Conservation (phyloP, 2,113 vertebrate species). For the Aegithalos caudatus region DNA sequence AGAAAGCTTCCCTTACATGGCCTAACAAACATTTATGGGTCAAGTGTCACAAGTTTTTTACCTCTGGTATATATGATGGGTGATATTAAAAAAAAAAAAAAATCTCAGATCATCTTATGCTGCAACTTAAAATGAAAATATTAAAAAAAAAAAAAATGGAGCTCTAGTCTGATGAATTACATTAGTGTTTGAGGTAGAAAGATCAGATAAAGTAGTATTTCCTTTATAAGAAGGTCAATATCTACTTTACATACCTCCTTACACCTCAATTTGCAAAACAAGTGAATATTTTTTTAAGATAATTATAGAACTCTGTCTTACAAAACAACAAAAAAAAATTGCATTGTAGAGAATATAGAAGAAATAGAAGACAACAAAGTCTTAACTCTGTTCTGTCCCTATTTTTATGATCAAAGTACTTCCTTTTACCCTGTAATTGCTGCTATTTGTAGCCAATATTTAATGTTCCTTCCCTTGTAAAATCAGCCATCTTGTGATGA, state of each 20-base stretch:
- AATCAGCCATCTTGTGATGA: background rate
- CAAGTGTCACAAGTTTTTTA: background rate
- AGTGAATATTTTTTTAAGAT: background rate
- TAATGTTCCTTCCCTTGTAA: background rate
- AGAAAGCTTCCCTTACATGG: background rate
- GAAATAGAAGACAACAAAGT: background rate
- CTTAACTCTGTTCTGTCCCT: background rate
- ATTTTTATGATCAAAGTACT: background rate
- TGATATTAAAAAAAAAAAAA: background rate
- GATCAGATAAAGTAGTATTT: background rate
- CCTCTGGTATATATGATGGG: background rate
- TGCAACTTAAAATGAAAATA: background rate
- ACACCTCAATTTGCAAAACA: background rate
- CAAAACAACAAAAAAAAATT: background rate
- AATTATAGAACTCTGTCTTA: background rate
- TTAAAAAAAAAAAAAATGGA: background rate
- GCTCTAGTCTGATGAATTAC: background rate
- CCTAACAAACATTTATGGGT: background rate
- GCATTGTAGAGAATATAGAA: accelerated
- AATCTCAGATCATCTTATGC: background rate
- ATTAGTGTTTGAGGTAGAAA: background rate
- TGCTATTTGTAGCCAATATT: background rate
- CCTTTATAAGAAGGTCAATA: background rate
- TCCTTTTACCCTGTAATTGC: background rate
- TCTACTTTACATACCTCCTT: background rate